These are phyloP conservation scores for Cichlasoma orientale DNA, from an alignment of 2,797 vertebrate species.

Conservation along the genomic window DNA sequence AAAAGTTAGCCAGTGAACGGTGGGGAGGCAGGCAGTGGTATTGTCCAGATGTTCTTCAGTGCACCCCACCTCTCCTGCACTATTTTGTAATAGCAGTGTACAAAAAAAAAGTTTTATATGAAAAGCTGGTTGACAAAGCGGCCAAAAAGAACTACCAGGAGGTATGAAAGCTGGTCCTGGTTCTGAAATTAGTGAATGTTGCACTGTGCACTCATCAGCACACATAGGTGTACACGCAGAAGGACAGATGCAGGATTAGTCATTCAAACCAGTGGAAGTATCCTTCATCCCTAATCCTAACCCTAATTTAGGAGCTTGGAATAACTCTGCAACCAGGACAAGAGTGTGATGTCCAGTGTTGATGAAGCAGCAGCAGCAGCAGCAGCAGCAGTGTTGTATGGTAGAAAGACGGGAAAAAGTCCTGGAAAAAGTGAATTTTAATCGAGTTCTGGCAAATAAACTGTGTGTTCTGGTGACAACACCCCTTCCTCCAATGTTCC, in stretches of 20 bases:
- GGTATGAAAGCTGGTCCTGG: neutral
- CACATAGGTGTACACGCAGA: neutral
- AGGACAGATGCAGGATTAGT: neutral
- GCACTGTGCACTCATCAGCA: neutral
- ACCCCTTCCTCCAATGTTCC: slow-evolving; percentile 64
- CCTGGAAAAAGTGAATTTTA: slow-evolving; percentile 66
- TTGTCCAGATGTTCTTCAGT: slow-evolving; percentile 28
- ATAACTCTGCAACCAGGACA: neutral
- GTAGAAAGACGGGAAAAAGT: neutral
- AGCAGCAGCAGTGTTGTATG: neutral
- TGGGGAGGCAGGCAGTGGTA: slow-evolving; percentile 35
- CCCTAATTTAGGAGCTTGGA: slow-evolving; percentile 5
- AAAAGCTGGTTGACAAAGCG: neutral
- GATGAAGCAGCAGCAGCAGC: slow-evolving; percentile 16
- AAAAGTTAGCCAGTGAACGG: slow-evolving; percentile 45
- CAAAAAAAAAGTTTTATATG: slow-evolving; percentile 5
- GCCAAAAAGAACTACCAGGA: too few species aligned
- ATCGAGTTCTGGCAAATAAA: slow-evolving; percentile 53
- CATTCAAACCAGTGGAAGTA: neutral
- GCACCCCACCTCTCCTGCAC: slow-evolving; percentile 27
- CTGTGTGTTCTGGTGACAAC: slow-evolving; percentile 67
- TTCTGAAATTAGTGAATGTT: neutral
- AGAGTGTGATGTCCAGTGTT: slow-evolving; percentile 2
- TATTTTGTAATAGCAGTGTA: slow-evolving; percentile 35
- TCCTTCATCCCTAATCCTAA: neutral